Percentiles rank a stretch among this genome's conserved stretches.
These are phyloP conservation scores for Elaeidobius kamerunicus DNA, from an alignment of 2,888 invertebrate species.

Conservation along the genomic window DNA sequence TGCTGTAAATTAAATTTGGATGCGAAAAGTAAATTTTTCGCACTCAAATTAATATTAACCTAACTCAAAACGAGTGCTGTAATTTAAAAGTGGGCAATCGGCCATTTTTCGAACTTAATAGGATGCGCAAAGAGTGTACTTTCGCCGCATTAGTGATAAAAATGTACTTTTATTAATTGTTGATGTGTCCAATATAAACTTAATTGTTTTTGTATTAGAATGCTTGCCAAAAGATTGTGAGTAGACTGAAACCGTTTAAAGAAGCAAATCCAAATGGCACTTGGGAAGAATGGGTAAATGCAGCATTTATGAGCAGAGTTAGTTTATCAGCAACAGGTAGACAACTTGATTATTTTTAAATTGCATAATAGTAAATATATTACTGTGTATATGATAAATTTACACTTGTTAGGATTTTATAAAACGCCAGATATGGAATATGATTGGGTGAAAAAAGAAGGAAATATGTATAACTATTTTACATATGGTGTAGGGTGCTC, in stretches of 20 bases:
- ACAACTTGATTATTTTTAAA: too few relatives aligned
- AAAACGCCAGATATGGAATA: slow-evolving; percentile 73
- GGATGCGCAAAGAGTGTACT: too few relatives aligned
- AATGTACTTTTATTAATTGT: too few relatives aligned
- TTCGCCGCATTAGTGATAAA: too few relatives aligned
- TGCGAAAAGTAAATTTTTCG: too few relatives aligned
- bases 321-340: slow-evolving; percentile 63
- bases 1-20: too few relatives aligned
- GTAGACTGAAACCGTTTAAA: slow-evolving; percentile 68
- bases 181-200: not conserved
- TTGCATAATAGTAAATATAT: not conserved
- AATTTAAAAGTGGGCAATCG: too few relatives aligned
- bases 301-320: slow-evolving; percentile 74
- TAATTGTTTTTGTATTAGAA: slow-evolving; percentile 6
- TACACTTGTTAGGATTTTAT: slow-evolving; percentile 68
- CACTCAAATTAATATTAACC: too few relatives aligned
- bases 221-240: slow-evolving; percentile 20
- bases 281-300: slow-evolving; percentile 82
- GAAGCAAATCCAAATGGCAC: slow-evolving; percentile 69
- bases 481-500: slow-evolving; percentile 83
- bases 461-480: slow-evolving; percentile 76
- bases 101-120: too few relatives aligned
- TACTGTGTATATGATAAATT: not conserved
- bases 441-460: slow-evolving; percentile 65
- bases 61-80: too few relatives aligned